phyloP scores from a whole-genome alignment of 2,797 vertebrate genomes.

The Hylomyscus alleni region DNA sequence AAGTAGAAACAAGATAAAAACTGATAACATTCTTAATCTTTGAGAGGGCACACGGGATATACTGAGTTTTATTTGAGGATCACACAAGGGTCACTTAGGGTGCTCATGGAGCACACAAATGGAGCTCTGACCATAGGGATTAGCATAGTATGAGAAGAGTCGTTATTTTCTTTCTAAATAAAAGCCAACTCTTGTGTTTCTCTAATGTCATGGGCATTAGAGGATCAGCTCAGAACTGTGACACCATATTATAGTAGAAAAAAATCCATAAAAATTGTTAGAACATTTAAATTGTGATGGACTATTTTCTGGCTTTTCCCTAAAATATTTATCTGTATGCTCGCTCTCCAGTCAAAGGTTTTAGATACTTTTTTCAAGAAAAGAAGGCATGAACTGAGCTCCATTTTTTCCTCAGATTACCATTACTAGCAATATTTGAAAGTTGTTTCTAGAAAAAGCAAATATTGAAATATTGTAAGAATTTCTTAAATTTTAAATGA shows the following conservation, averaged over 20 bases:
- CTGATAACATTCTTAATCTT: neutral
- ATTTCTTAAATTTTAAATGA: constrained; percentile 18
- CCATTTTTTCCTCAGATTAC: neutral
- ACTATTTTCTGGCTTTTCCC: neutral
- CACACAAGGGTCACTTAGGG: neutral
- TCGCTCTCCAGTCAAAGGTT: neutral
- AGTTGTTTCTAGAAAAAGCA: neutral
- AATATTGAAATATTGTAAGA: neutral
- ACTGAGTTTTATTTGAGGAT: neutral
- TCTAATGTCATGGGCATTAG: neutral
- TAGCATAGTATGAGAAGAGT: neutral
- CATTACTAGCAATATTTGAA: neutral
- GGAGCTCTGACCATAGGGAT: neutral
- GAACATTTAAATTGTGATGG: neutral
- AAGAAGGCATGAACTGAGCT: neutral
- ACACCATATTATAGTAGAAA: neutral
- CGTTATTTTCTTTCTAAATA: neutral
- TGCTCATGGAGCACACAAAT: neutral
- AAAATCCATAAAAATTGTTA: neutral
- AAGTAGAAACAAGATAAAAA: neutral
- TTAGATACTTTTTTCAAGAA: neutral
- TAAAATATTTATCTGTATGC: neutral
- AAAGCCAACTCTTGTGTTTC: neutral
- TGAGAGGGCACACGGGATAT: neutral
- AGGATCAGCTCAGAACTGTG: neutral